Percentiles rank a stretch among this genome's conserved stretches.
phyloP scores from a whole-genome alignment of 35 echinoderm and acorn worm genomes.

The Hemicentrotus pulcherrimus region DNA sequence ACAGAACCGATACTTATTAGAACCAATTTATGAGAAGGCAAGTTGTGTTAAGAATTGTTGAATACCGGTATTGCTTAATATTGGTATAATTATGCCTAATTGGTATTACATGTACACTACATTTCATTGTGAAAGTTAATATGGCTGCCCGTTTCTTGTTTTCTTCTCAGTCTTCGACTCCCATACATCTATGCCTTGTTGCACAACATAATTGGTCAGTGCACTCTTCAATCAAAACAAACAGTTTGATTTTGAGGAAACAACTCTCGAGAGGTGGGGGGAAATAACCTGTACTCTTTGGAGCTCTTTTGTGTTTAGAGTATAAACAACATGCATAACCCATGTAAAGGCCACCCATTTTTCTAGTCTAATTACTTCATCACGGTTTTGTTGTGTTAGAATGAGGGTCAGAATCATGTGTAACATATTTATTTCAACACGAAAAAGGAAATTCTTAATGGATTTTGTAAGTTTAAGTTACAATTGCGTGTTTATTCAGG shows the following conservation, averaged over 20 bases:
- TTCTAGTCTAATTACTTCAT: background rate
- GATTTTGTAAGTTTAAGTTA: background rate
- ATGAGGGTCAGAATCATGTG: background rate
- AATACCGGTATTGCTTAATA: too few species aligned
- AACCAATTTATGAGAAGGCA: too few species aligned
- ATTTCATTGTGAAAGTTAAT: too few species aligned
- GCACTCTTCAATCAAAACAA: background rate
- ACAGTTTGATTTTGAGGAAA: background rate
- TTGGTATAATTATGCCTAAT: too few species aligned
- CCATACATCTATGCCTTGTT: background rate
- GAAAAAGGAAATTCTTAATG: background rate
- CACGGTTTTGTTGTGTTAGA: background rate
- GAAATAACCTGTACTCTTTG: background rate
- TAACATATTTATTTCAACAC: background rate
- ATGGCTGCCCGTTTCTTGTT: too few species aligned
- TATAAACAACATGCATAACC: background rate
- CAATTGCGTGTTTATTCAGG: background rate
- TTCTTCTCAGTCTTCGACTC: background rate
- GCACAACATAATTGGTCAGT: background rate
- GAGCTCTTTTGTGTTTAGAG: background rate
- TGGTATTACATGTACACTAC: too few species aligned
- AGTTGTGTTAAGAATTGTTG: too few species aligned
- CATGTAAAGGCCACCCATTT: background rate
- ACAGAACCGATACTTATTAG: too few species aligned
- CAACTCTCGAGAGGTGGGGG: background rate